Evolutionary conservation across 2,797 vertebrate species (phyloP), one percentile per base, ranked within the genome.

Genomic region (Erethizon dorsatum): DNA sequence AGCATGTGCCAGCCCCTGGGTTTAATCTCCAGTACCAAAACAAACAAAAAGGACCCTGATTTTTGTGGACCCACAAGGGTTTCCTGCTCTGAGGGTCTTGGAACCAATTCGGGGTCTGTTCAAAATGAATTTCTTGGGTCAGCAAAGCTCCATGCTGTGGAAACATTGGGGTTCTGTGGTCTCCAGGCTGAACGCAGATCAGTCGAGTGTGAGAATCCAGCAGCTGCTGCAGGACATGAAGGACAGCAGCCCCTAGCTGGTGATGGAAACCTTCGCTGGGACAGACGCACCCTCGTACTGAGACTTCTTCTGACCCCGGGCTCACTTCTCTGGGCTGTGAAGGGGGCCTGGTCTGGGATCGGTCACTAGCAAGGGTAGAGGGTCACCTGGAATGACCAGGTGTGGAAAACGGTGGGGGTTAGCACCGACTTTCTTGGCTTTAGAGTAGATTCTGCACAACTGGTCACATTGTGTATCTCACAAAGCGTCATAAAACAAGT

Each of bases 211-310:
- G 83, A 82, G 41, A n/a, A 24, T 83, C 18, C n/a, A 65, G 80
- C 24, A 18, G 45, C 33, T 96, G n/a, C 17, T 83, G 28, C 10
- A 75, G 50, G 50, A 86, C 8, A 24, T 93, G 57, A 83, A 67
- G 24, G 84, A 77, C 6, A 33, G 10, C 41, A 90, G 45, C 4
- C 88, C 95, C 7, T 9, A 1, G 17, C 37, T 92, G 88, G 75
- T 1, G 0, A 22, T n/a, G 0, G 0, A 91, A 2, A 28, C 3
- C 0, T 56, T 28, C 6, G 10, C 56, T 17, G 12, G 59, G 9
- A 2, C 5, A 1, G 0, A 9, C 1, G 31, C 7, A 6, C 45
- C 33, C 9, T 9, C 4, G 0, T 31, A 11, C 1, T 73, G 50
- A 15, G 54, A 73, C 8, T 75, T 77, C 54, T 18, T 80, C 67